Percentiles rank a stretch among this genome's conserved stretches.
Evolutionary conservation across 2,797 vertebrate genomes (phyloP).

Genomic region (Spinus olivaceus): DNA sequence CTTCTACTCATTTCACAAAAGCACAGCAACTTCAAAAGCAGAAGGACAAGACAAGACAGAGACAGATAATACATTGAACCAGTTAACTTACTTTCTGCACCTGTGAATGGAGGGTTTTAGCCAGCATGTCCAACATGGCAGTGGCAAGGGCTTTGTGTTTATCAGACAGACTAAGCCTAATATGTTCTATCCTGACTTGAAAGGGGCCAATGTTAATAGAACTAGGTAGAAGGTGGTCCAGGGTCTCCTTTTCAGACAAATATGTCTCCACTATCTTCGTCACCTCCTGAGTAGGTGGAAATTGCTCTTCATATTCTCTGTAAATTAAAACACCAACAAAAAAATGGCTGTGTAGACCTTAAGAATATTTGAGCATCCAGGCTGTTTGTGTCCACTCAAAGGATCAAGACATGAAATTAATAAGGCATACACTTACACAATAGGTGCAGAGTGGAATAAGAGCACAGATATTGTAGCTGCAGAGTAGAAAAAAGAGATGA

Average conservation of each 20-base stretch:
- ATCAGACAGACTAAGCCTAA: conserved; percentile 80
- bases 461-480: background rate
- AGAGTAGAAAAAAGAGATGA: background rate
- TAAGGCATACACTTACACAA: background rate
- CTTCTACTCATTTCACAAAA: background rate
- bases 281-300: conserved; percentile 76
- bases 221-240: conserved; percentile 79
- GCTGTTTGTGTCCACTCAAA: background rate
- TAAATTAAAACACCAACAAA: conserved; percentile 8
- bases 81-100: conserved; percentile 80
- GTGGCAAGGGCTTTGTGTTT: conserved; percentile 81
- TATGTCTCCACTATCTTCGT: conserved; percentile 76
- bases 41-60: background rate
- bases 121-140: conserved; percentile 79
- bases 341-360: background rate
- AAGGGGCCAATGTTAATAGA: conserved; percentile 88
- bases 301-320: conserved; percentile 74
- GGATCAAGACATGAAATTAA: background rate
- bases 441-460: background rate
- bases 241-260: conserved; percentile 78
- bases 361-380: background rate
- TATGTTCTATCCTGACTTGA: conserved; percentile 74
- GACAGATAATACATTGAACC: background rate
- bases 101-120: conserved; percentile 77
- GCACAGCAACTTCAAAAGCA: background rate